Base-by-base conservation (phyloP, 2,797 vertebrate species). In the Chromobotia macracanthus region DNA sequence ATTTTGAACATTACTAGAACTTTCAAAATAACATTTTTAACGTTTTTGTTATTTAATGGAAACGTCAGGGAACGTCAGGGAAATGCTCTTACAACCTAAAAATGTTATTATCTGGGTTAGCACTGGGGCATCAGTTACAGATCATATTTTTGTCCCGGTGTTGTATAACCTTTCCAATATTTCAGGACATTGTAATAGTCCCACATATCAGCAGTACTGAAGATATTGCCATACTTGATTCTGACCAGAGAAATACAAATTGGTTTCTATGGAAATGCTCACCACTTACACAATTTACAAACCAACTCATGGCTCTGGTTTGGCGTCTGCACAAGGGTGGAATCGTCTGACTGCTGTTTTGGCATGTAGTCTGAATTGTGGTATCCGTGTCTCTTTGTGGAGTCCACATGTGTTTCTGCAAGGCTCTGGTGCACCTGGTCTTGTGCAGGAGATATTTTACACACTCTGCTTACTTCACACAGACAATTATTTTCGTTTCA, bases 161-260 rank as follows among this genome's bases (percentile, higher is more conserved):
- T 91, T 92, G 90, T 92, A 86, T 82, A 87, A 87, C 85, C 86
- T 87, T 91, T 85, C 89, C 92, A 93, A 91, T 92, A 92, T 90
- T 87, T 91, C 87, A 91, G 85, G 89, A 91, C 88, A 82, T 90
- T 91, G 89, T 75, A 89, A 89, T 89, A 86, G 85, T 83, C 86
- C 82, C 82, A 87, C 90, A 91, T 90, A 93, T 90, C 88, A 89
- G 86, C 84, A 87, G 67, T 89, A 88, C 83, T 77, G 87, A 86
- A 86, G 83, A 85, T 87, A 87, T 84, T 89, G 86, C 87, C 87
- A 89, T 84, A 85, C 87, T 82, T 87, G 84, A 82, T 88, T 88
- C 82, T 84, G 87, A 88, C 82, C 90, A n/a, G n/a, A 82, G 88
- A 93, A 92, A 93, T 89, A 92, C 23, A 48, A 83, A 84, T 77